Base-by-base conservation (phyloP, 1,140 invertebrate genomes). In the Bombus breviceps region DNA sequence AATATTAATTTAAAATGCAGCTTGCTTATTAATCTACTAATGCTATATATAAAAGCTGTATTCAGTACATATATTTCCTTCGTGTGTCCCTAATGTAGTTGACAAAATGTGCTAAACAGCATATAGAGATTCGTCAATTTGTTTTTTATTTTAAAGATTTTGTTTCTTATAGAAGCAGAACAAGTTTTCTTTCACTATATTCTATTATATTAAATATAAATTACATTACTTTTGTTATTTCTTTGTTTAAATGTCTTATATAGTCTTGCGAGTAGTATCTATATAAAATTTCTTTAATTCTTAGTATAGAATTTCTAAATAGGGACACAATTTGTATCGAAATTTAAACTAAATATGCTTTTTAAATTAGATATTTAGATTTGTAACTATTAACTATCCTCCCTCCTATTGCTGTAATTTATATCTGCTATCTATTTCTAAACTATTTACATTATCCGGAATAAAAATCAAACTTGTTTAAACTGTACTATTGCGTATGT, bases 1-100 rank as follows among this genome's bases (percentile, higher is more conserved):
- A 76, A 47, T 41, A 64, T 53, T 53, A 89, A 81, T 77, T 41
- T 77, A 81, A 90, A 86, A 86, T 85, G 84, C 79, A 90, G 86
- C 84, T 89, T 89, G 92, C 87, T 87, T 91, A 89, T 83, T 91
- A 91, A 92, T 86, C 84, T 41, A 88, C 88, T 92, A 88, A 91
- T 72, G 78, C 83, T 84, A 86, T 76, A 79, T 81, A 88, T 72
- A 64, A 82, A 83, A 91, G 79, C 88, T 85, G 62, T 77, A 81
- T 86, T 83, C 62, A 86, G 71, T 86, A 69, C 71, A 79, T 74
- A 83, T 87, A 25, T 74, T 47, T 59, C 71, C 43, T 75, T 57
- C 76, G 34, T 66, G 25, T 59, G 62, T 62, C 72, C 59, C 47
- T 57, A 41, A 86, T 79, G 71, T 85, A 88, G 79, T 32, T 22